A percentile compares a stretch with the other conserved stretches of the same genome.
These are phyloP conservation scores for Tetramorium alpestre DNA, from an alignment of 1,140 invertebrate species.

Conservation along the genomic window DNA sequence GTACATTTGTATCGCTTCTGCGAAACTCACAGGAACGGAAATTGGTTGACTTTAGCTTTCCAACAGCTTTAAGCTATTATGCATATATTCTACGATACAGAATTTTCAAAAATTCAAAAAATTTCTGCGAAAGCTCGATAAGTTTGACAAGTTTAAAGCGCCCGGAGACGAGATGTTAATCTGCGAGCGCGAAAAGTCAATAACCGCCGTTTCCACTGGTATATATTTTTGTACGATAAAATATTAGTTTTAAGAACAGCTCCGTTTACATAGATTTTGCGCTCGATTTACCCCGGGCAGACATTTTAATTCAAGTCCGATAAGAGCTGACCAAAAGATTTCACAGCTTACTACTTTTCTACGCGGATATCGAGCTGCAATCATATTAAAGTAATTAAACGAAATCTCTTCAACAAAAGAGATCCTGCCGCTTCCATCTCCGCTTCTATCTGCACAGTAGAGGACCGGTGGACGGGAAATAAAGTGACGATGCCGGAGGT, in stretches of 20 bases:
- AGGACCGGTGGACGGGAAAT: conserved; percentile 20
- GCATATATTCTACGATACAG: background rate
- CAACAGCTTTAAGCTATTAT: background rate
- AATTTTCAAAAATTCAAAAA: background rate
- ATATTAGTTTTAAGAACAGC: background rate
- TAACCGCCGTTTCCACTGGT: background rate
- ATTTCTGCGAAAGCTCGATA: background rate
- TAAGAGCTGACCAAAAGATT: conserved; percentile 13
- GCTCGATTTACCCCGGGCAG: background rate
- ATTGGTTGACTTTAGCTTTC: background rate
- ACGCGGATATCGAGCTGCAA: conserved; percentile 19
- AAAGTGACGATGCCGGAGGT: conserved; percentile 29
- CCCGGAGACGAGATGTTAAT: background rate
- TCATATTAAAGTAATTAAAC: conserved; percentile 53
- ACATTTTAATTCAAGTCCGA: conserved; percentile 7
- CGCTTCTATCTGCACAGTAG: background rate
- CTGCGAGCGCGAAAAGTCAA: conserved; percentile 2
- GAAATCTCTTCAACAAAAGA: background rate
- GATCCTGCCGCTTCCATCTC: background rate
- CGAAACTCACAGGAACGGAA: background rate
- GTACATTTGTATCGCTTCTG: background rate
- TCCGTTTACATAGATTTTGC: background rate
- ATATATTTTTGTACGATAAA: background rate
- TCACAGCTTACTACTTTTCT: conserved; percentile 11
- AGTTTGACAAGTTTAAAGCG: background rate